Base-by-base conservation (phyloP, 1,140 invertebrate genomes). In the Pygmarrhopalites habei region DNA sequence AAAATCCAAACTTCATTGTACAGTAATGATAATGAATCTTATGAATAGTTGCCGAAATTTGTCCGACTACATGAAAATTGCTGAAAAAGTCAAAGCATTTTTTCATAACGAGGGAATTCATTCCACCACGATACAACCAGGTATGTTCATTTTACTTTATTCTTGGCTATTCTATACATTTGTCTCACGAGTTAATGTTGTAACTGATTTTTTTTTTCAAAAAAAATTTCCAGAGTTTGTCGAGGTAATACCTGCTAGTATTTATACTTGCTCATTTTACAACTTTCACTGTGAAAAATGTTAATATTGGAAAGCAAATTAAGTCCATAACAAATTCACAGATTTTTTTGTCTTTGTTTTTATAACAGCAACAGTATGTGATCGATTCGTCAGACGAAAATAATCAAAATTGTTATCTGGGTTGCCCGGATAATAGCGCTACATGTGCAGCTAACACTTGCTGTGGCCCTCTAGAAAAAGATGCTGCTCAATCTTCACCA, bases 11-110 rank as follows among this genome's bases (percentile, higher is more conserved):
- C n/a, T n/a, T n/a, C n/a, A n/a, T n/a, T n/a, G n/a, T n/a, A n/a
- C n/a, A n/a, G n/a, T n/a, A n/a, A n/a, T n/a, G n/a, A n/a, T 23
- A 23, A 51, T 51, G 14, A 51, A 17, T 51, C 21, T 51, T 51
- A 32, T 43, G n/a, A n/a, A n/a, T 68, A 87, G 89, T 65, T 92
- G 89, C 78, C 82, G 88, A 67, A 92, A 92, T 77, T 76, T 92
- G 55, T 87, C 86, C 0, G 89, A 92, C 73, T 92, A 92, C 72
- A 90, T 92, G 86, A 88, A 89, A 76, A 90, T 93, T 67, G 90
- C 90, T 1, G 90, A 93, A 76, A 90, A 92, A 77, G 90, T 95
- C 0, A 95, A 95, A 76, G 89, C 94, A 75, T 94, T 94, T 79
- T 94, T 95, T 75, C 89, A 92, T 72, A 92, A 92, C 74, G 90